Evolutionary conservation across 1,140 invertebrate genomes (phyloP).

Genomic region (Eubasilissa regina): DNA sequence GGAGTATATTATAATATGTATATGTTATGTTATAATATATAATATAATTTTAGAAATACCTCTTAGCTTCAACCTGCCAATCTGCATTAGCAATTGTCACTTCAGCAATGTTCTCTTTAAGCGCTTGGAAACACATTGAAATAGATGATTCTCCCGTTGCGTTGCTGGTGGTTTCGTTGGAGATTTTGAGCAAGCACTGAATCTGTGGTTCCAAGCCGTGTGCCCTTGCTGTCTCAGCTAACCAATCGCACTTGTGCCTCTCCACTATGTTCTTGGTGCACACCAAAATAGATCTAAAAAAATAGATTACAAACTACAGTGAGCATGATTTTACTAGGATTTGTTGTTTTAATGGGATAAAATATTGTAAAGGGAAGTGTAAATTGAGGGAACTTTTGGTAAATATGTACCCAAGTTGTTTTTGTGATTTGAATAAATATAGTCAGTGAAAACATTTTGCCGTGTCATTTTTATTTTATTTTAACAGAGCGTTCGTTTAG

Average conservation of each 20-base stretch:
- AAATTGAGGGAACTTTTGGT: too few relatives aligned
- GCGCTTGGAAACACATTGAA: conserved; percentile 78
- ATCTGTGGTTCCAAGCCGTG: conserved; percentile 83
- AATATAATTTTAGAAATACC: not conserved
- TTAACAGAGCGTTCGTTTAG: too few relatives aligned
- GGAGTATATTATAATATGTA: not conserved
- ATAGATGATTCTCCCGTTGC: not conserved
- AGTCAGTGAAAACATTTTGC: too few relatives aligned
- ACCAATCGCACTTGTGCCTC: conserved; percentile 82
- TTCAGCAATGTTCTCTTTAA: conserved; percentile 77
- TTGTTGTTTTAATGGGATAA: too few relatives aligned
- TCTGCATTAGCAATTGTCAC: conserved; percentile 76
- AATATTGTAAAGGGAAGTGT: too few relatives aligned
- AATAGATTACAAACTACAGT: not conserved
- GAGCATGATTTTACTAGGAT: too few relatives aligned
- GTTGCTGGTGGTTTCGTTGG: not conserved
- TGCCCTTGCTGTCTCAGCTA: conserved; percentile 79
- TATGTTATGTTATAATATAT: not conserved
- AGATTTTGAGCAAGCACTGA: conserved; percentile 74
- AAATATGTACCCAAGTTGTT: too few relatives aligned
- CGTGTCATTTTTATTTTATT: too few relatives aligned
- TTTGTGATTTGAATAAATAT: too few relatives aligned
- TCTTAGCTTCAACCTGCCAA: conserved; percentile 72
- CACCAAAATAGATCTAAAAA: conserved; percentile 71
- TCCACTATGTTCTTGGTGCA: conserved; percentile 79